Conservation (phyloP, 2,888 invertebrate species). For the Drosophila atripex region DNA sequence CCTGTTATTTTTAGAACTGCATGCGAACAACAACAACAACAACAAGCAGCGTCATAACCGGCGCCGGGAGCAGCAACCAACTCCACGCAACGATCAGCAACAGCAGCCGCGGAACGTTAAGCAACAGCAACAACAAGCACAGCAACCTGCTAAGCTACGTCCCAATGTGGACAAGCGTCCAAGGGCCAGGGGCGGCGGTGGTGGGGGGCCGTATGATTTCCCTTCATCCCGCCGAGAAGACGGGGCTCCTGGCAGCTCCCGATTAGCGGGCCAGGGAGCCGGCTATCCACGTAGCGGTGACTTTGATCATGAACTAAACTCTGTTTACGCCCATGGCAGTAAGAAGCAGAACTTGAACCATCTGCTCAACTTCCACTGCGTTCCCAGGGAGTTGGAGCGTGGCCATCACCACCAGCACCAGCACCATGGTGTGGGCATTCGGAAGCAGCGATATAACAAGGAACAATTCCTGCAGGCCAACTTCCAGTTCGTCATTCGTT, state of each 20-base stretch:
- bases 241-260: conserved; percentile 80
- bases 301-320: conserved; percentile 88
- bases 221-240: conserved; percentile 69
- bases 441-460: conserved; percentile 91
- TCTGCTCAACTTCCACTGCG: conserved; percentile 95
- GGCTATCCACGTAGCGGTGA: conserved; percentile 68
- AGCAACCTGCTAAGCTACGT: conserved; percentile 84
- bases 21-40: conserved; percentile 68
- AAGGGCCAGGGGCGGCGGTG: conserved; percentile 82
- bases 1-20: conserved; percentile 61
- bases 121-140: conserved; percentile 84
- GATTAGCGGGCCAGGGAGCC: conserved; percentile 74
- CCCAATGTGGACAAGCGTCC: conserved; percentile 88
- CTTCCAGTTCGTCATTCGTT: conserved; percentile 97
- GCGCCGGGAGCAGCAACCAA: conserved; percentile 83
- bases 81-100: conserved; percentile 86
- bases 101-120: conserved; percentile 83
- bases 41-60: conserved; percentile 68
- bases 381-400: conserved; percentile 85
- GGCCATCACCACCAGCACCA: conserved; percentile 53
- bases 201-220: conserved; percentile 47
- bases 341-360: conserved; percentile 97
- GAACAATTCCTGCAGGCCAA: conserved; percentile 97
- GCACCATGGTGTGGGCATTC: conserved; percentile 33
- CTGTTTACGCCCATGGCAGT: conserved; percentile 92